phyloP scores from a whole-genome alignment of 2,113 vertebrate genomes.

The Mus pahari region DNA sequence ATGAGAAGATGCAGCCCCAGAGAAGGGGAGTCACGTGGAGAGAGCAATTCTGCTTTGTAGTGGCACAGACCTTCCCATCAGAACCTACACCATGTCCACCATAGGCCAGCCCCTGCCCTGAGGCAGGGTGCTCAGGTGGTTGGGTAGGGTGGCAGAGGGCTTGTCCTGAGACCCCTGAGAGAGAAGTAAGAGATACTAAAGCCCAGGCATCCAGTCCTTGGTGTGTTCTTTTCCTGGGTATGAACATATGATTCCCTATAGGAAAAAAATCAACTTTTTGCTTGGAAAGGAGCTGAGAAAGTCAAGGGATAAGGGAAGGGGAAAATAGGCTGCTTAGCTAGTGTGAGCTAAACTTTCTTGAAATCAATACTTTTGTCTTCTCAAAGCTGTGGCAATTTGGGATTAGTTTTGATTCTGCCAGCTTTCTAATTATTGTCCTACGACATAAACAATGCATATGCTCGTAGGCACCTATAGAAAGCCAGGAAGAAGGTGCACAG shows the following conservation, averaged over 20 bases:
- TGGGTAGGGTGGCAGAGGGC: fast-evolving
- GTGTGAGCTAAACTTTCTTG: background rate
- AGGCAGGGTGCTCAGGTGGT: background rate
- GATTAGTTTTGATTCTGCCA: background rate
- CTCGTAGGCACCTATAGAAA: background rate
- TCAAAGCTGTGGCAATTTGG: constrained; percentile 5
- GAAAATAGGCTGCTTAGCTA: background rate
- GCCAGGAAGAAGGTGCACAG: background rate
- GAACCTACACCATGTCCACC: background rate
- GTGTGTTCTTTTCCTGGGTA: background rate
- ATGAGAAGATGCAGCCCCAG: constrained; percentile 40
- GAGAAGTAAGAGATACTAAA: background rate
- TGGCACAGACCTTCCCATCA: background rate
- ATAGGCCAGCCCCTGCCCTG: background rate
- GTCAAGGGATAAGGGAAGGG: background rate
- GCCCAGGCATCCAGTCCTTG: background rate
- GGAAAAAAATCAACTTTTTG: background rate
- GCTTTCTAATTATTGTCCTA: constrained; percentile 23
- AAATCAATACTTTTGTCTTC: background rate
- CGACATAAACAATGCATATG: background rate
- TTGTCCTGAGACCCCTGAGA: too few relatives aligned
- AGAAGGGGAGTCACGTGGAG: constrained; percentile 16
- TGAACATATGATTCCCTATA: background rate
- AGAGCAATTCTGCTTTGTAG: background rate
- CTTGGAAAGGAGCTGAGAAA: background rate